Evolutionary conservation across 2,888 invertebrate species (phyloP).

Genomic region (Tromatobia lineatoria): DNA sequence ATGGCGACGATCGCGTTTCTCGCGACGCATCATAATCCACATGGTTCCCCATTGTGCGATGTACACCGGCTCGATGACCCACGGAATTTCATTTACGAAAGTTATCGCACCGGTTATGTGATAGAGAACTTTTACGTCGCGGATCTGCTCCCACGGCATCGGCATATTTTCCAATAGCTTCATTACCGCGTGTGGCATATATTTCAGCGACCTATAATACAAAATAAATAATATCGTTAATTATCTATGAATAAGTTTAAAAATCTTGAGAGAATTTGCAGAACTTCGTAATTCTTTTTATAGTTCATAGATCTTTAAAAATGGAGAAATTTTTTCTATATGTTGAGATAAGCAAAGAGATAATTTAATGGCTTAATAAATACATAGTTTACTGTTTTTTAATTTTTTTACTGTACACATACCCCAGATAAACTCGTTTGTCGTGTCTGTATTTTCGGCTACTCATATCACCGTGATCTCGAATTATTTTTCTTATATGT

Average conservation of each 20-base stretch:
- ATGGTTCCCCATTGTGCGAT: conserved; percentile 99
- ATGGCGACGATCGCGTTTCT: conserved; percentile 99
- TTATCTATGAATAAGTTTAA: background rate
- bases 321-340: too few relatives aligned
- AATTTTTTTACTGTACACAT: conserved; percentile 73
- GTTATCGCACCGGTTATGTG: conserved; percentile 99
- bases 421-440: conserved; percentile 98
- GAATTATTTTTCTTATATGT: conserved; percentile 99
- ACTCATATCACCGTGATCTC: conserved; percentile 99
- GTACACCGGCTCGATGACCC: conserved; percentile 99
- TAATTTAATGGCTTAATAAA: background rate
- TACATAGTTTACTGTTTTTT: background rate
- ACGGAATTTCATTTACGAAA: conserved; percentile 99
- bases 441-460: conserved; percentile 99
- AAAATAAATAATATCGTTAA: background rate
- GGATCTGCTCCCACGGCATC: conserved; percentile 99
- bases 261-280: too few relatives aligned
- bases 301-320: too few relatives aligned
- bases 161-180: conserved; percentile 99
- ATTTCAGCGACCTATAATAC: conserved; percentile 94
- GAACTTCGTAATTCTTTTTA: too few relatives aligned
- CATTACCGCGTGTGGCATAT: conserved; percentile 99
- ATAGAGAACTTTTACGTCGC: conserved; percentile 98
- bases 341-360: too few relatives aligned
- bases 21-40: conserved; percentile 99